These are phyloP conservation scores for Lysandra coridon DNA, from an alignment of 2,888 invertebrate species.

Conservation along the genomic window DNA sequence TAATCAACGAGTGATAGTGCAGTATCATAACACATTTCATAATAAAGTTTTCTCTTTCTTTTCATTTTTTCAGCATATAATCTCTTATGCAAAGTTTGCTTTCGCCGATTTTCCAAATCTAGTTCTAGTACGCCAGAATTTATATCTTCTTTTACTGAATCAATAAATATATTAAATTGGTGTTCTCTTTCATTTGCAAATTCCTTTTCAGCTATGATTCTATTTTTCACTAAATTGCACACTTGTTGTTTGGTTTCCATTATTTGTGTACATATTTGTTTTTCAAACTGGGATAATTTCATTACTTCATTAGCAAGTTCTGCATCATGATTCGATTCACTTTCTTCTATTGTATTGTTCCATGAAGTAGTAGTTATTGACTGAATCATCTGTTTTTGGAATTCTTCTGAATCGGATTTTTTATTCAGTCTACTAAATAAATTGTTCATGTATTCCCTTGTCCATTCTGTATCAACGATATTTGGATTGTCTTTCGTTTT, in stretches of 20 bases:
- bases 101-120: slow-evolving; percentile 75
- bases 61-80: slow-evolving; percentile 78
- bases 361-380: slow-evolving; percentile 74
- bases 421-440: slow-evolving; percentile 68
- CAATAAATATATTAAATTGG: slow-evolving; percentile 69
- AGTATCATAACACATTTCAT: slow-evolving; percentile 75
- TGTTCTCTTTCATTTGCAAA: slow-evolving; percentile 72
- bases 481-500: slow-evolving; percentile 53
- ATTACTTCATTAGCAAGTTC: slow-evolving; percentile 79
- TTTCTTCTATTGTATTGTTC: slow-evolving; percentile 74
- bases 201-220: slow-evolving; percentile 72
- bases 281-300: slow-evolving; percentile 83
- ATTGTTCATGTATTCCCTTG: slow-evolving; percentile 71
- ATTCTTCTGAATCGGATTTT: slow-evolving; percentile 64
- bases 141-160: slow-evolving; percentile 66
- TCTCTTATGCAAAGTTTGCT: slow-evolving; percentile 73
- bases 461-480: slow-evolving; percentile 63
- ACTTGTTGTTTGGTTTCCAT: slow-evolving; percentile 82
- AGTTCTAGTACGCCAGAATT: slow-evolving; percentile 73
- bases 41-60: slow-evolving; percentile 69
- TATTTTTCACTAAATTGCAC: slow-evolving; percentile 76
- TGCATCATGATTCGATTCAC: slow-evolving; percentile 74
- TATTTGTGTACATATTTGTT: slow-evolving; percentile 83
- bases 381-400: slow-evolving; percentile 74
- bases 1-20: slow-evolving; percentile 79